Conservation (phyloP, 2,797 vertebrate species). For the Ispidina picta region DNA sequence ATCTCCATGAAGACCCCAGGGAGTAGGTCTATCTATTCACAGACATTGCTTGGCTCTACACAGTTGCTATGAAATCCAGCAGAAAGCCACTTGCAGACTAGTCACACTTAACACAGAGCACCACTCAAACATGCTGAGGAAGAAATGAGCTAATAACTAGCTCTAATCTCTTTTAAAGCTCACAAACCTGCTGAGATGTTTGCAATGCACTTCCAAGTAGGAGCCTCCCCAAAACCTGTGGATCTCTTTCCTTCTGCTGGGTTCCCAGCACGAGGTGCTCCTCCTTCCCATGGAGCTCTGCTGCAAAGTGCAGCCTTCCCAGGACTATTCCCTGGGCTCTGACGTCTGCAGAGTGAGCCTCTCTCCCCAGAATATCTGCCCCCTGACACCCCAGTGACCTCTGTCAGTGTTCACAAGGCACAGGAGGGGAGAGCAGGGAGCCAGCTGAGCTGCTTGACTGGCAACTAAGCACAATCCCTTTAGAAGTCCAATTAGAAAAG, state of each 20-base stretch:
- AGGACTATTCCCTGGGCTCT: not conserved
- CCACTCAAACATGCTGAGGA: not conserved
- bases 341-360: fast-evolving
- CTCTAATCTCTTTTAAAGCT: not conserved
- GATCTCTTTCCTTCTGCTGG: not conserved
- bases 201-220: not conserved
- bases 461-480: not conserved
- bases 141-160: not conserved
- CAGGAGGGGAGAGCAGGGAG: not conserved
- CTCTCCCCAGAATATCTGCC: not conserved
- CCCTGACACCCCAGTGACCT: not conserved
- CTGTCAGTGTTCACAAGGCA: not conserved
- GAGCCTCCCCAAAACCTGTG: not conserved
- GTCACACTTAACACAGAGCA: not conserved
- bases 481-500: not conserved
- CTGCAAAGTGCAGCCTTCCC: not conserved
- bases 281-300: not conserved
- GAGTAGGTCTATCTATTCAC: not conserved
- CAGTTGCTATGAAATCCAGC: not conserved
- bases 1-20: not conserved
- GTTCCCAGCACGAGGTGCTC: fast-evolving
- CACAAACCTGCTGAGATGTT: not conserved
- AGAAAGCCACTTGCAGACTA: not conserved
- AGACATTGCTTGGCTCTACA: not conserved
- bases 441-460: not conserved